Conservation (phyloP, 2,888 invertebrate species). For the Eupithecia pulchellata region DNA sequence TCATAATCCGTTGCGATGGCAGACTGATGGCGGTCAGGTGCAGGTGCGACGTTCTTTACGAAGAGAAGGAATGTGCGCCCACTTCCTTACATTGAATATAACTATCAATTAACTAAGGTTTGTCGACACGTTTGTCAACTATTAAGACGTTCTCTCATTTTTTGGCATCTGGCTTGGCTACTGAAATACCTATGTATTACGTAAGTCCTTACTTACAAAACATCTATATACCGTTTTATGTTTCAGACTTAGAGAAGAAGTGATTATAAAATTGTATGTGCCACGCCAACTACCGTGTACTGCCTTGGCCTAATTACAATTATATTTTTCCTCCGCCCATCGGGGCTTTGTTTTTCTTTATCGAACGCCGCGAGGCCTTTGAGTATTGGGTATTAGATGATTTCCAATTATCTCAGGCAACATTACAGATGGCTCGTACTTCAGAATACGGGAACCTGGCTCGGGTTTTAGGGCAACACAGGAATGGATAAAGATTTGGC, state of each 20-base stretch:
- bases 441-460: background rate
- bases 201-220: too few species aligned
- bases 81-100: too few species aligned
- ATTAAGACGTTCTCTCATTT: too few species aligned
- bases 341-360: constrained; percentile 27
- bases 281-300: background rate
- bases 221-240: too few species aligned
- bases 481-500: background rate
- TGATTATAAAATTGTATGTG: background rate
- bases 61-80: too few species aligned
- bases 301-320: constrained; percentile 36
- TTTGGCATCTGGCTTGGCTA: too few species aligned
- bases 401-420: constrained; percentile 23
- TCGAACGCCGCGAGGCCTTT: constrained; percentile 27
- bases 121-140: too few species aligned
- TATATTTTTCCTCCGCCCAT: constrained; percentile 38
- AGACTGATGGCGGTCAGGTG: too few species aligned
- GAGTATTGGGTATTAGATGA: constrained; percentile 35
- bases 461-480: background rate
- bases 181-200: too few species aligned
- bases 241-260: background rate
- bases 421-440: background rate
- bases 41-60: too few species aligned
- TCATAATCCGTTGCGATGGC: too few species aligned
- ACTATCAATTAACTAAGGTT: too few species aligned